A percentile compares a stretch with the other conserved stretches of the same genome.
phyloP scores from a whole-genome alignment of 1,140 invertebrate species.

The Drosophila bocqueti region DNA sequence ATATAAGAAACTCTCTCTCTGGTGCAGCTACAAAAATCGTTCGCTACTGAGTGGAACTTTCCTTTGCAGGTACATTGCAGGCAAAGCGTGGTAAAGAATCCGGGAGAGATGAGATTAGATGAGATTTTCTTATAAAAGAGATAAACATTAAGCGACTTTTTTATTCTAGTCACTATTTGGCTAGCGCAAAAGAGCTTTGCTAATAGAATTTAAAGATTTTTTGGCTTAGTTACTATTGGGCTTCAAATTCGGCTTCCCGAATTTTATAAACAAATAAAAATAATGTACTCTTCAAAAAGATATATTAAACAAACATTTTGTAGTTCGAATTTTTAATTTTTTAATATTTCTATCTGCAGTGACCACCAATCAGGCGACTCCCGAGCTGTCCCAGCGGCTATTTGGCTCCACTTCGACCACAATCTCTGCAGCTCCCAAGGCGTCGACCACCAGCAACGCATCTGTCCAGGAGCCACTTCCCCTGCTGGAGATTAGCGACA shows the following conservation, averaged over 20 bases:
- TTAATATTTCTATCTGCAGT: background rate
- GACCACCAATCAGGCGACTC: constrained; percentile 47
- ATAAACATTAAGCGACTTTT: too few relatives aligned
- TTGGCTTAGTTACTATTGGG: too few relatives aligned
- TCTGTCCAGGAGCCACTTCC: constrained; percentile 14
- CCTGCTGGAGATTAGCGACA: constrained; percentile 34
- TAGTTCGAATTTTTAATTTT: too few relatives aligned
- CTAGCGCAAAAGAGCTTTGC: too few relatives aligned
- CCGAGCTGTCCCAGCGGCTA: constrained; percentile 76
- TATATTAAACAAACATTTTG: background rate
- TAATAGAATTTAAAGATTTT: too few relatives aligned
- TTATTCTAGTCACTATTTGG: too few relatives aligned
- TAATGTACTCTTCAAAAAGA: background rate
- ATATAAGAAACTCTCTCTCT: too few relatives aligned
- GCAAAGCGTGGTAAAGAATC: too few relatives aligned
- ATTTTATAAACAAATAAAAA: background rate
- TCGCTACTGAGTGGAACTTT: background rate
- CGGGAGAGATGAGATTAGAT: too few relatives aligned
- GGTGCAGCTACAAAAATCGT: too few relatives aligned
- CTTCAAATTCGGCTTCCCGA: too few relatives aligned
- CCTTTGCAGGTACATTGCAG: background rate
- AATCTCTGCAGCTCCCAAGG: constrained; percentile 29
- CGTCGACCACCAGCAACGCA: constrained; percentile 1
- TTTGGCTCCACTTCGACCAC: constrained; percentile 64
- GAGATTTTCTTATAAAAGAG: too few relatives aligned